These are phyloP conservation scores for Scaptodrosophila lebanonensis DNA, from an alignment of 1,140 invertebrate species.

Conservation along the genomic window DNA sequence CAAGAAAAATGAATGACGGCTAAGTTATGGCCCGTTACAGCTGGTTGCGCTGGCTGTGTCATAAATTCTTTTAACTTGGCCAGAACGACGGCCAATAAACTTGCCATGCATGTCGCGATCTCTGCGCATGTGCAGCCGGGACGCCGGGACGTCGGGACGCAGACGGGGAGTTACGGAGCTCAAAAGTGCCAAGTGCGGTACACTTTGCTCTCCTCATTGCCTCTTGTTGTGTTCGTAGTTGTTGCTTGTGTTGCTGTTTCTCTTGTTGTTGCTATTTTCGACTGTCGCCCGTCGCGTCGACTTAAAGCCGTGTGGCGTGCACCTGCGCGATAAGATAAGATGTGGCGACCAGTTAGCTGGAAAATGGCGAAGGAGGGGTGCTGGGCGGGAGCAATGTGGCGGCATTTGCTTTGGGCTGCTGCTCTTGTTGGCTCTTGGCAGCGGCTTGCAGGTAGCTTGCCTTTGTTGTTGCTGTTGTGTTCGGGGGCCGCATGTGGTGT, in stretches of 20 bases:
- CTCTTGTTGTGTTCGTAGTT: too few species aligned
- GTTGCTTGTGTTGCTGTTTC: conserved; percentile 31
- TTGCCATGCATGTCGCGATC: conserved; percentile 44
- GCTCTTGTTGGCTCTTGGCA: conserved; percentile 43
- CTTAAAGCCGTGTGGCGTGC: conserved; percentile 54
- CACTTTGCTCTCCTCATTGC: too few species aligned
- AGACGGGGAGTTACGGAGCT: background rate
- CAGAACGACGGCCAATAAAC: background rate
- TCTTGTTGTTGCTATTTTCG: conserved; percentile 16
- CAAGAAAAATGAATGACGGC: too few species aligned
- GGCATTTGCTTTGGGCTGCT: conserved; percentile 32
- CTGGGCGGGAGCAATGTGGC: conserved; percentile 4
- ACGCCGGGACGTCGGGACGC: background rate
- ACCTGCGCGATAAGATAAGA: conserved; percentile 74
- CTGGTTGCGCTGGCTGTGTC: conserved; percentile 14
- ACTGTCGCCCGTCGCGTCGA: conserved; percentile 33
- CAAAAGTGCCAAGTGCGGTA: background rate
- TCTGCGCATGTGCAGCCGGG: conserved; percentile 41
- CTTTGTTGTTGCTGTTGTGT: conserved; percentile 37
- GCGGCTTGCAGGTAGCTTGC: conserved; percentile 69
- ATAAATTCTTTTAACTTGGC: conserved; percentile 19
- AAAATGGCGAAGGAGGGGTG: conserved; percentile 2
- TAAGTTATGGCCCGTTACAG: conserved; percentile 18
- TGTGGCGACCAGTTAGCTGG: conserved; percentile 18
- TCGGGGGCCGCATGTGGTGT: background rate